Evolutionary conservation across 2,888 invertebrate genomes (phyloP), one percentile per base, ranked within the genome.

Genomic region (Agrochola litura): DNA sequence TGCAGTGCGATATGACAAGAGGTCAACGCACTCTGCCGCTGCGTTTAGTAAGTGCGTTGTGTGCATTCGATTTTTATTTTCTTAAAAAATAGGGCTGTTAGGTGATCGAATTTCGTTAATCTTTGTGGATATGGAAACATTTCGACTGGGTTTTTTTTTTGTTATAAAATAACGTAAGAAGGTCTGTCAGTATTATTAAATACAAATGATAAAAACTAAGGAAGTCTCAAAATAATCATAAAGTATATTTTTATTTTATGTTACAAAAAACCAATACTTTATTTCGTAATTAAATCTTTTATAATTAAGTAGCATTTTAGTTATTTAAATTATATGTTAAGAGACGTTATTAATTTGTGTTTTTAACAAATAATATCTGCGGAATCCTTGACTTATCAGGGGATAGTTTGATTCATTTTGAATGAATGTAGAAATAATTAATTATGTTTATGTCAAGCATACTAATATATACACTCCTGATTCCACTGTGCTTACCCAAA

Each of bases 1-100:
- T 76, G 88, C 86, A 88, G 95, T 95, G 96, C 95, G 94, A 96
- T 96, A 96, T 94, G 95, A 92, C 89, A 87, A 81, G 89, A 89
- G 95, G 92, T 93, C 95, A 92, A 92, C 83, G 93, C 83, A 89
- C 95, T 89, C 89, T 0, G 12, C 25, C 84, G 85, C 90, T 89
- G 77, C 76, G 88, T 81, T 86, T 86, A 83, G 86, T 88, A 52
- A 82, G 82, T 89, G 90, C 88, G 88, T 90, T 92, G 92, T 92
- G 91, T 93, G 94, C 94, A 92, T 90, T 92, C 89, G 88, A 41
- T 73, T 82, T 86, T 85, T 76, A 63, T 68, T 76, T 87, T 79
- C 89, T 89, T 89, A 89, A 90, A 91, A 90, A 91, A 90, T 86
- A 81, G 85, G 87, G 85, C 82, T 60, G 65, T 82, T 83, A 83